Percentiles rank a stretch among this genome's conserved stretches.
phyloP scores from a whole-genome alignment of 1,140 invertebrate species.

The Megathymus violae region DNA sequence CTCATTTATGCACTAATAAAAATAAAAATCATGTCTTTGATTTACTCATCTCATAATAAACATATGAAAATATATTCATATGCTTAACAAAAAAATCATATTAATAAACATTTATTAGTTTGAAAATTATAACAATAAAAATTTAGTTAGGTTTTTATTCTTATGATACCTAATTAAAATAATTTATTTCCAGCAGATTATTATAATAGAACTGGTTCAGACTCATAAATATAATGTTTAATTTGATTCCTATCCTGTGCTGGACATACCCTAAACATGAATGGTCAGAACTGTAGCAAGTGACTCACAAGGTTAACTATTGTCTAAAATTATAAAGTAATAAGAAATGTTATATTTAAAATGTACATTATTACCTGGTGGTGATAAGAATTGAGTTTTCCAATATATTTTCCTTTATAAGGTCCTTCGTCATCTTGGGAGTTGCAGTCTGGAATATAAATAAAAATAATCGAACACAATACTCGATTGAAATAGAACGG shows the following conservation, averaged over 20 bases:
- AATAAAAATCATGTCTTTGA: no score
- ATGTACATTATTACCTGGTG: conserved; percentile 84
- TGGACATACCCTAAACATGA: background rate
- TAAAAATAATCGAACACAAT: conserved; percentile 1
- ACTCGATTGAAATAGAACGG: conserved; percentile 12
- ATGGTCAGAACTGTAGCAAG: background rate
- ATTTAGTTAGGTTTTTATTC: no score
- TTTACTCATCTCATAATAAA: no score
- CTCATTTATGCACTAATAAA: no score
- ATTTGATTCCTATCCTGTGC: background rate
- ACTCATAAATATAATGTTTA: conserved; percentile 7
- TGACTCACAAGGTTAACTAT: conserved; percentile 22
- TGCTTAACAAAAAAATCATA: no score
- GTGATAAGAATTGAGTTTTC: conserved; percentile 95
- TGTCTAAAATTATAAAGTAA: conserved; percentile 7
- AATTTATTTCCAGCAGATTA: background rate
- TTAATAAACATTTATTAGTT: no score
- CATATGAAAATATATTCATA: no score
- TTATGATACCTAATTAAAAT: no score
- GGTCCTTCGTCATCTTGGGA: conserved; percentile 86
- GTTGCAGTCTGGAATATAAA: conserved; percentile 59
- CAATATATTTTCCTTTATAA: conserved; percentile 92
- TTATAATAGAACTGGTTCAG: conserved; percentile 17
- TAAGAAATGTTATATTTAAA: background rate
- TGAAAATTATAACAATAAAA: no score